Evolutionary conservation across 2,888 invertebrate genomes (phyloP).

Genomic region (Eupithecia abbreviata): DNA sequence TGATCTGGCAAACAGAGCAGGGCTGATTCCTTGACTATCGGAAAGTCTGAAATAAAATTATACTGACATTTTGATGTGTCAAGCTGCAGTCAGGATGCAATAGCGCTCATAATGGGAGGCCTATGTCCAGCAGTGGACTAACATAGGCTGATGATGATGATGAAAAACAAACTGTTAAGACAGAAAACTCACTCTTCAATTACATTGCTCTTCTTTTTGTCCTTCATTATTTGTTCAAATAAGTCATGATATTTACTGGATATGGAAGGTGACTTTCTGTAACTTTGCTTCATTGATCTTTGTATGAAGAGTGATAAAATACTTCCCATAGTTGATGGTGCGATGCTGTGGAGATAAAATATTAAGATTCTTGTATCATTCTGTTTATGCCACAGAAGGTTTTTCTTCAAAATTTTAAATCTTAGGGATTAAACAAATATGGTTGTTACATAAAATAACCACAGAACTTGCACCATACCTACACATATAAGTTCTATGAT

Average conservation of each 20-base stretch:
- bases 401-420: too few relatives aligned
- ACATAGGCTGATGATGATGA: too few relatives aligned
- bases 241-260: slow-evolving; percentile 82
- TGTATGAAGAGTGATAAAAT: slow-evolving; percentile 87
- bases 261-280: slow-evolving; percentile 84
- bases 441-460: background rate
- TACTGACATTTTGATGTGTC: background rate
- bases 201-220: slow-evolving; percentile 82
- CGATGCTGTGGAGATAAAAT: slow-evolving; percentile 72
- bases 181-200: slow-evolving; percentile 82
- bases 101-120: too few relatives aligned
- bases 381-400: background rate
- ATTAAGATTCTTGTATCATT: background rate
- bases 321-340: slow-evolving; percentile 86
- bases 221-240: slow-evolving; percentile 79
- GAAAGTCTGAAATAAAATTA: slow-evolving; percentile 61
- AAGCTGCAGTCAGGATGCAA: too few relatives aligned
- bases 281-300: slow-evolving; percentile 85
- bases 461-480: background rate
- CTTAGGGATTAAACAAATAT: background rate
- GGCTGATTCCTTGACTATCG: slow-evolving; percentile 73
- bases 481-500: background rate
- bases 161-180: background rate
- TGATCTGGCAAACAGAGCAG: slow-evolving; percentile 75
- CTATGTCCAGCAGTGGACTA: too few relatives aligned